Evolutionary conservation across 1,140 invertebrate genomes (phyloP).

Genomic region (Drosophila triauraria): DNA sequence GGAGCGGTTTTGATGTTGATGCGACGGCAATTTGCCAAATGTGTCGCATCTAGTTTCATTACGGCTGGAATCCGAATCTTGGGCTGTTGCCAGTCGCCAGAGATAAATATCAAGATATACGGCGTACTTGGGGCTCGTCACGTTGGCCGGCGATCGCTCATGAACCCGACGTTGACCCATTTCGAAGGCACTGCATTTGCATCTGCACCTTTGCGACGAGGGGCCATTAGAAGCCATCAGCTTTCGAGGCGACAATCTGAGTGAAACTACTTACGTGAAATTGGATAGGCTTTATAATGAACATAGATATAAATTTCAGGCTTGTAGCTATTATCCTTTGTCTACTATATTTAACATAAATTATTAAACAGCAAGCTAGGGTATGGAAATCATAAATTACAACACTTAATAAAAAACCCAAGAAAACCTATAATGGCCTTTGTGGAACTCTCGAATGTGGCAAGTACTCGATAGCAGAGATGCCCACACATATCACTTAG

Average conservation of each 20-base stretch:
- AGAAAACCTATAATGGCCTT: constrained; percentile 3
- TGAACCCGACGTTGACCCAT: constrained; percentile 62
- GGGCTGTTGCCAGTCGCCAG: constrained; percentile 18
- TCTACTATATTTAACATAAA: background rate
- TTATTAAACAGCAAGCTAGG: background rate
- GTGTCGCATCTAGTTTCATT: constrained; percentile 72
- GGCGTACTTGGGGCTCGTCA: constrained; percentile 35
- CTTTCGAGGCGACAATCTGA: constrained; percentile 2
- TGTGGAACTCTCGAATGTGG: constrained; percentile 11
- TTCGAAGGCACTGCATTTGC: constrained; percentile 64
- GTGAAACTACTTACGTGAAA: constrained; percentile 1
- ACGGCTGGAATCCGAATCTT: constrained; percentile 27
- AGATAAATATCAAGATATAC: constrained; percentile 16
- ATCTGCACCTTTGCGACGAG: constrained; percentile 52
- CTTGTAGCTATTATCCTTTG: background rate
- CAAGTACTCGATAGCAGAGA: background rate
- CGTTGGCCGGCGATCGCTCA: constrained; percentile 44
- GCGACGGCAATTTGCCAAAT: constrained; percentile 74
- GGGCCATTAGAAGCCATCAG: constrained; percentile 39
- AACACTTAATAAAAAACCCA: background rate
- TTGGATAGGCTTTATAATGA: background rate
- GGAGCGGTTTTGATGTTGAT: constrained; percentile 34
- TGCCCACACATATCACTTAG: background rate
- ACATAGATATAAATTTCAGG: background rate
- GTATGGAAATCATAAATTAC: background rate